phyloP scores from a whole-genome alignment of 2,113 vertebrate genomes.

The Colaptes auratus region DNA sequence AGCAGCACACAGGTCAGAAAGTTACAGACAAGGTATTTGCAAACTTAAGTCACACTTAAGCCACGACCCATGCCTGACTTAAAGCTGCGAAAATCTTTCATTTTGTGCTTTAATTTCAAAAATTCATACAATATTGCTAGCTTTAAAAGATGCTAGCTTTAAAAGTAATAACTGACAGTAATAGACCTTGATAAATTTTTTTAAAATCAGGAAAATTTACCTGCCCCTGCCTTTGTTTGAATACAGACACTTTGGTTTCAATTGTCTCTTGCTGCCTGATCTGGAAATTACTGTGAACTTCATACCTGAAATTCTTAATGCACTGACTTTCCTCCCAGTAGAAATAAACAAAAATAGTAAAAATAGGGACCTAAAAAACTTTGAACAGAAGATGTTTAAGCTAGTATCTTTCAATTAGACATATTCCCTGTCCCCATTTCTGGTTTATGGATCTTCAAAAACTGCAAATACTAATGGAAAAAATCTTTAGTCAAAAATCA shows the following conservation, averaged over 20 bases:
- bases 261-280: neutral
- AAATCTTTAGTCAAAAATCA: neutral
- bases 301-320: neutral
- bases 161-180: neutral
- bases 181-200: neutral
- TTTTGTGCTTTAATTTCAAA: neutral
- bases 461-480: neutral
- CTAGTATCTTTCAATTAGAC: neutral
- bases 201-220: neutral
- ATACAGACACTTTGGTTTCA: neutral
- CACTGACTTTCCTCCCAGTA: neutral
- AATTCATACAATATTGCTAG: neutral
- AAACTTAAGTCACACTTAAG: slow-evolving; percentile 25
- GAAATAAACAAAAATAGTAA: neutral
- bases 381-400: neutral
- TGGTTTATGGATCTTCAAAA: neutral
- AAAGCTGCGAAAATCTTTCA: neutral
- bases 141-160: neutral
- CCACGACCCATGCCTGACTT: neutral
- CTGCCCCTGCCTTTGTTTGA: neutral
- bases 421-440: neutral
- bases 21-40: slow-evolving; percentile 66
- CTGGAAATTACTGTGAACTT: neutral
- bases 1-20: slow-evolving; percentile 65
- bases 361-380: neutral